A percentile compares a stretch with the other conserved stretches of the same genome.
phyloP scores from a whole-genome alignment of 1,140 invertebrate genomes.

The Eumeta japonica region DNA sequence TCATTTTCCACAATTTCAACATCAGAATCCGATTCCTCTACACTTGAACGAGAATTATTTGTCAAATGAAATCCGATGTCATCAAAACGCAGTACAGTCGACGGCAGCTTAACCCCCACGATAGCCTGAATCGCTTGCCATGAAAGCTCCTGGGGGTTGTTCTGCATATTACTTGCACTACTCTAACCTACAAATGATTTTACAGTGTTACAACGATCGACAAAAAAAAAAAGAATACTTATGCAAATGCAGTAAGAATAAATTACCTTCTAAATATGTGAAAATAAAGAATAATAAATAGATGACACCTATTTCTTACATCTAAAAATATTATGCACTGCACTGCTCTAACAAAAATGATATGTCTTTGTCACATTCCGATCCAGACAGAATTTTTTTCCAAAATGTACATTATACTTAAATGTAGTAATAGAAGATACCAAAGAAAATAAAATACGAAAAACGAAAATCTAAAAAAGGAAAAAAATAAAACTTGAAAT shows the following conservation, averaged over 20 bases:
- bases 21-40: conserved; percentile 53
- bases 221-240: conserved; percentile 14
- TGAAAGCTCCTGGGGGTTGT: conserved; percentile 59
- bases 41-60: conserved; percentile 43
- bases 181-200: conserved; percentile 57
- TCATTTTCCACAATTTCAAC: conserved; percentile 57
- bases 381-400: too few relatives aligned
- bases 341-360: conserved; percentile 32
- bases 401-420: too few relatives aligned
- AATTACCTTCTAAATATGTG: conserved; percentile 43
- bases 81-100: conserved; percentile 55
- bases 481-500: too few relatives aligned
- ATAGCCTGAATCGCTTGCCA: conserved; percentile 59
- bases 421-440: too few relatives aligned
- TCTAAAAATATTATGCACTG: conserved; percentile 60
- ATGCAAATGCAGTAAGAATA: conserved; percentile 16
- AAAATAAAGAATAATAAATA: conserved; percentile 37
- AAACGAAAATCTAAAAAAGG: too few relatives aligned
- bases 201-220: conserved; percentile 37
- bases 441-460: too few relatives aligned
- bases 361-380: conserved; percentile 34
- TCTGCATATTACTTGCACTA: conserved; percentile 59
- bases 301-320: conserved; percentile 56
- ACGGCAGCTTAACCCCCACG: conserved; percentile 56
- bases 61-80: conserved; percentile 54